These are phyloP conservation scores for Solenopsis invicta DNA, from an alignment of 1,140 invertebrate genomes.

Conservation along the genomic window DNA sequence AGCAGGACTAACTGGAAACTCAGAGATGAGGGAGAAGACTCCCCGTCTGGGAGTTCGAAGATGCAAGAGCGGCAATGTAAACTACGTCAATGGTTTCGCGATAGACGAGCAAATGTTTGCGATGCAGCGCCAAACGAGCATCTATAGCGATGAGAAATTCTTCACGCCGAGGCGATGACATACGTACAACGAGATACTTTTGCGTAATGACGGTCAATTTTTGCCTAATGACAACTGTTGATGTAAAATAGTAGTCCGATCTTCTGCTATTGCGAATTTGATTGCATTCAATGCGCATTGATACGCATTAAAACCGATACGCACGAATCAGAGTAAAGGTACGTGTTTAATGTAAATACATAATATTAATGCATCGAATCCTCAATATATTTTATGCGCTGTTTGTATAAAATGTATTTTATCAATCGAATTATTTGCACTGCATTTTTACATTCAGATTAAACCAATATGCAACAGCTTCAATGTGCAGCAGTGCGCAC, in stretches of 20 bases:
- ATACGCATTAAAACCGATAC: too few relatives aligned
- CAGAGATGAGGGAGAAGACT: background rate
- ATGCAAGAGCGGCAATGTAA: slow-evolving; percentile 45
- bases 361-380: too few relatives aligned
- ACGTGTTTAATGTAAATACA: too few relatives aligned
- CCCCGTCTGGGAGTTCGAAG: background rate
- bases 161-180: background rate
- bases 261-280: too few relatives aligned
- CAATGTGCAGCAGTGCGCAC: too few relatives aligned
- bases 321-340: too few relatives aligned
- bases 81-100: slow-evolving; percentile 42
- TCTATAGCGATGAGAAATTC: slow-evolving; percentile 47
- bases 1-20: background rate
- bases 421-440: too few relatives aligned
- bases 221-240: background rate
- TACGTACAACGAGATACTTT: background rate
- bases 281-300: too few relatives aligned
- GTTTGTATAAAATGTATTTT: too few relatives aligned
- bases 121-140: slow-evolving; percentile 36
- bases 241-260: background rate
- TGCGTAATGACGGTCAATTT: background rate
- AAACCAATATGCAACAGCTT: too few relatives aligned
- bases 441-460: too few relatives aligned
- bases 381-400: too few relatives aligned
- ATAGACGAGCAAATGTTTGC: slow-evolving; percentile 62